Evolutionary conservation across 2,797 vertebrate species (phyloP).

Genomic region (Falco naumanni): DNA sequence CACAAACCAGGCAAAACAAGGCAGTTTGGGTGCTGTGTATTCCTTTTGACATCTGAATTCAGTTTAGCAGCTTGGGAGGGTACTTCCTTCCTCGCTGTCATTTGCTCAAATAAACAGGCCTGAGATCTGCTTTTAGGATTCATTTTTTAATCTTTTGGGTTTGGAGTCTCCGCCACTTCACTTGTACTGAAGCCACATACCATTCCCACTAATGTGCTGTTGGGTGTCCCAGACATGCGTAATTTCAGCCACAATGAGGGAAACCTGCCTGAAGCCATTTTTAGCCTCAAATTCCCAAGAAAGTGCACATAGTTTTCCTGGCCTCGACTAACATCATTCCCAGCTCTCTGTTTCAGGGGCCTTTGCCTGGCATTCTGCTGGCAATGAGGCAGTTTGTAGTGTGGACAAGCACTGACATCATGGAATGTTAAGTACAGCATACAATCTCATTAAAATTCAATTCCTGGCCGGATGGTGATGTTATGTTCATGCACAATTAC

Average conservation of each 20-base stretch:
- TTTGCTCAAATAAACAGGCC: not conserved
- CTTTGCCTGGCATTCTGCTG: not conserved
- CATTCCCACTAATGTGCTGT: not conserved
- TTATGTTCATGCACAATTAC: not conserved
- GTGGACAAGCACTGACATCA: not conserved
- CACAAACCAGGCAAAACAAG: not conserved
- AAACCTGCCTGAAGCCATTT: not conserved
- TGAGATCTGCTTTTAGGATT: not conserved
- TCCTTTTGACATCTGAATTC: not conserved
- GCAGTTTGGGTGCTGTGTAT: not conserved
- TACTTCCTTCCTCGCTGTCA: not conserved
- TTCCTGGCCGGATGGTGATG: not conserved
- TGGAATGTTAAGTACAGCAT: not conserved
- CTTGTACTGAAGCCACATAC: not conserved
- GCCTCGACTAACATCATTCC: not conserved
- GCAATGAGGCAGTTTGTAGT: not conserved
- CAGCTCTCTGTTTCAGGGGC: not conserved
- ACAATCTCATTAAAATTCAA: not conserved
- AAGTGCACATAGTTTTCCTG: not conserved
- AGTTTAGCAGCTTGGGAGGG: not conserved
- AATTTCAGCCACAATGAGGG: not conserved
- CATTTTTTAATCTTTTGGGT: not conserved
- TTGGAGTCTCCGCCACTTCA: not conserved
- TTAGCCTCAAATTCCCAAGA: not conserved
- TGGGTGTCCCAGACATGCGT: not conserved